A percentile compares a stretch with the other conserved stretches of the same genome.
phyloP scores from a whole-genome alignment of 2,113 vertebrate species.

The Orthonyx spaldingii region DNA sequence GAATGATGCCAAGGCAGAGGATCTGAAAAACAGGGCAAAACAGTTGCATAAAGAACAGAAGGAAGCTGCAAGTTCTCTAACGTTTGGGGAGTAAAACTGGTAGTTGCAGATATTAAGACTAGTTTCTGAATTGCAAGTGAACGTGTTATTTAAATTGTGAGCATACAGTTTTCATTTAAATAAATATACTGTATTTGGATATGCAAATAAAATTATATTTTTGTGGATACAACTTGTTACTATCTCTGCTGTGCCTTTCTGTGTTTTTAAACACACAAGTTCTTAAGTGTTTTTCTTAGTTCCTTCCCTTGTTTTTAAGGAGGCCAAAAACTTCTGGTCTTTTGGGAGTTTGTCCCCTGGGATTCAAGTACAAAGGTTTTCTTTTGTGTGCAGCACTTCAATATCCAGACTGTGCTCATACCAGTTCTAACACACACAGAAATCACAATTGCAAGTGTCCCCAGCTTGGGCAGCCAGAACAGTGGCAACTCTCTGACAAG shows the following conservation, averaged over 20 bases:
- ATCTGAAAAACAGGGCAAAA: constrained; percentile 85
- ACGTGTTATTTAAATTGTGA: background rate
- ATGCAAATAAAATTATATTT: constrained; percentile 37
- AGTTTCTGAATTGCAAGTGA: background rate
- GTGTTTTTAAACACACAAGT: background rate
- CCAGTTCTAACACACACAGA: background rate
- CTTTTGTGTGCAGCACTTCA: accelerated
- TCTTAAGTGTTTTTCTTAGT: background rate
- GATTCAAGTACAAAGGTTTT: background rate
- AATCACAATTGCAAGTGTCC: background rate
- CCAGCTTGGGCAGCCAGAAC: background rate
- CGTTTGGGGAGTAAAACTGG: constrained; percentile 61
- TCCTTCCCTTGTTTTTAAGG: background rate
- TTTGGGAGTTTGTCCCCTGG: background rate
- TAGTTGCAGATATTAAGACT: background rate
- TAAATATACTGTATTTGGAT: background rate
- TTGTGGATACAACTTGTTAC: background rate
- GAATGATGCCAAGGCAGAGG: constrained; percentile 84
- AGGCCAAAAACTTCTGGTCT: background rate
- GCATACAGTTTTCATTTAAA: background rate
- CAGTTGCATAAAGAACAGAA: constrained; percentile 80
- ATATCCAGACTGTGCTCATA: background rate
- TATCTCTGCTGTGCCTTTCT: background rate
- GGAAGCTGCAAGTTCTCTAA: constrained; percentile 66
- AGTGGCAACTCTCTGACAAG: background rate